Base-by-base conservation (phyloP, 2,113 vertebrate species). In the Cinclus mexicanus region DNA sequence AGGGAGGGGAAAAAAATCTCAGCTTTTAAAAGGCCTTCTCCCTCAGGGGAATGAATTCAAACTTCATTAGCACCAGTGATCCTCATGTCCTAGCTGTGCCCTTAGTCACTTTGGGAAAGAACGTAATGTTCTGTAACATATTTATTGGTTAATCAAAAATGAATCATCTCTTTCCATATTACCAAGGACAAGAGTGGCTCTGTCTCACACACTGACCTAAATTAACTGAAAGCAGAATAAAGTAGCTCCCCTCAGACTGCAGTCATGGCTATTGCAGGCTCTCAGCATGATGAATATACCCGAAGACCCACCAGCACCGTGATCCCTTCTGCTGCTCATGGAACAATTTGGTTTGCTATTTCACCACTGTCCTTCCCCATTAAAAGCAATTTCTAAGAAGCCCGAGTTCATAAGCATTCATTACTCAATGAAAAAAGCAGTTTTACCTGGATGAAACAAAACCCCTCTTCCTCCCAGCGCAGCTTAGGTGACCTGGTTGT, bases 401-500 rank as follows among this genome's bases (percentile, higher is more conserved):
- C 7, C 1, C 1, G 4, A 52, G 7, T 21, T 49, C 44, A 52
- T 14, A 76, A 64, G 12, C 26, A 64, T 13, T 31, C 28, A 31
- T 42, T 31, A 37, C 13, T 31, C 19, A 21, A 21, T 25, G 31
- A 42, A 85, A 89, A 84, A 37, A 0, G 6, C 13, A 56, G 20
- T 47, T 91, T 91, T 52, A 93, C n/a, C 33, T 21, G n/a, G 24
- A 25, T 24, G 16, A 87, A 63, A 14, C 3, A 26, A 37, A 67
- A 4, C 0, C 8, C 60, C 9, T 1, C 18, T 11, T 21, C 9
- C 28, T 78, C 26, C 39, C 57, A 60, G 41, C 23, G 11, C 31
- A 12, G 25, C 3, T 47, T 1, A 1, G 1, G 7, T 20, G 10
- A 7, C 3, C 1, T 3, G 11, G 5, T 0, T 33, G 50, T 6